Conservation (phyloP, 1,140 invertebrate genomes). For the Euschistus heros region DNA sequence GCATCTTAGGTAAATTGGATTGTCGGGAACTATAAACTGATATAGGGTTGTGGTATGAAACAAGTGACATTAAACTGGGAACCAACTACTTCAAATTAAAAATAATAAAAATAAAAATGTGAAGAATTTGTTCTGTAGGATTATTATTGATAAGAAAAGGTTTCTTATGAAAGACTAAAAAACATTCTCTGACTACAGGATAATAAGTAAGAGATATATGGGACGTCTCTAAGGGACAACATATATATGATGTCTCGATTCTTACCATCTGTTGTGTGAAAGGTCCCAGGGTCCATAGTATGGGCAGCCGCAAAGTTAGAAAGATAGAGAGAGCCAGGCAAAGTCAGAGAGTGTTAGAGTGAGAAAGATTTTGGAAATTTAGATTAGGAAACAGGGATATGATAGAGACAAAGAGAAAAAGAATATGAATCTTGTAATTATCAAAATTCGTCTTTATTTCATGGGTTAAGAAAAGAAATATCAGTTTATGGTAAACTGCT, state of each 20-base stretch:
- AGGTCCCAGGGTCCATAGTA: slow-evolving; percentile 18
- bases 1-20: slow-evolving; percentile 6
- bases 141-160: background rate
- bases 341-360: slow-evolving; percentile 19
- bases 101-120: slow-evolving; percentile 17
- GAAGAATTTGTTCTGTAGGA: slow-evolving; percentile 4
- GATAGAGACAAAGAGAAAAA: slow-evolving; percentile 9
- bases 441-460: too few relatives aligned
- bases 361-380: slow-evolving; percentile 8
- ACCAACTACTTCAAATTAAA: slow-evolving; percentile 5
- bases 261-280: slow-evolving; percentile 23
- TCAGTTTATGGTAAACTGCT: too few relatives aligned
- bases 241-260: slow-evolving; percentile 19
- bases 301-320: slow-evolving; percentile 8
- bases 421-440: background rate
- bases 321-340: slow-evolving; percentile 13
- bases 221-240: slow-evolving; percentile 1
- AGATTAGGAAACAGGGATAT: background rate
- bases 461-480: too few relatives aligned
- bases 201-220: slow-evolving; percentile 8
- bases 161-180: background rate
- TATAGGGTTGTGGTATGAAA: background rate
- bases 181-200: slow-evolving; percentile 18
- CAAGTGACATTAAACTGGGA: slow-evolving; percentile 4
- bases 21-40: background rate